Percentiles rank a stretch among this genome's conserved stretches.
Evolutionary conservation across 2,888 invertebrate genomes (phyloP).

Genomic region (Bombyx huttoni): DNA sequence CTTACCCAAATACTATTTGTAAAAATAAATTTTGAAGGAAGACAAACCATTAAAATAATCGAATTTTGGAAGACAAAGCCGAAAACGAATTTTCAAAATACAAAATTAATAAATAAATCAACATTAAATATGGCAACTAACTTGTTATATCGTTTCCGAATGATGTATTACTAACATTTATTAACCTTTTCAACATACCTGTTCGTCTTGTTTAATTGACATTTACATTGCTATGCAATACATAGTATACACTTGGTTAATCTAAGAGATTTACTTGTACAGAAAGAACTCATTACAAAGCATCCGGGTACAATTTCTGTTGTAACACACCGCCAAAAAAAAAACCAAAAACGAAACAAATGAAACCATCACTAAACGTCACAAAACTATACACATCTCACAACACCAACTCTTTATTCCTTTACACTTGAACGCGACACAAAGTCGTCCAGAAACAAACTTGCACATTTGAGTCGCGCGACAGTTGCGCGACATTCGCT

Average conservation of each 20-base stretch:
- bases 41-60: slow-evolving; percentile 20
- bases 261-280: no score
- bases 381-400: neutral
- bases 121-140: neutral
- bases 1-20: slow-evolving; percentile 13
- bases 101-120: neutral
- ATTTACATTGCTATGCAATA: no score
- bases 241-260: no score
- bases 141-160: no score
- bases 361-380: no score
- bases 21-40: slow-evolving; percentile 16
- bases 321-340: no score
- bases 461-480: slow-evolving; percentile 12
- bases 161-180: no score
- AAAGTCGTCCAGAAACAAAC: slow-evolving; percentile 18
- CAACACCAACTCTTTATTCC: neutral
- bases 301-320: no score
- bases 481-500: slow-evolving; percentile 25
- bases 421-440: slow-evolving; percentile 4
- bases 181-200: no score
- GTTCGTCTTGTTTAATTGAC: no score
- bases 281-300: no score
- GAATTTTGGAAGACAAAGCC: slow-evolving; percentile 41
- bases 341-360: no score
- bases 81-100: slow-evolving; percentile 9